phyloP scores from a whole-genome alignment of 2,113 vertebrate genomes.

The Tachycineta bicolor region DNA sequence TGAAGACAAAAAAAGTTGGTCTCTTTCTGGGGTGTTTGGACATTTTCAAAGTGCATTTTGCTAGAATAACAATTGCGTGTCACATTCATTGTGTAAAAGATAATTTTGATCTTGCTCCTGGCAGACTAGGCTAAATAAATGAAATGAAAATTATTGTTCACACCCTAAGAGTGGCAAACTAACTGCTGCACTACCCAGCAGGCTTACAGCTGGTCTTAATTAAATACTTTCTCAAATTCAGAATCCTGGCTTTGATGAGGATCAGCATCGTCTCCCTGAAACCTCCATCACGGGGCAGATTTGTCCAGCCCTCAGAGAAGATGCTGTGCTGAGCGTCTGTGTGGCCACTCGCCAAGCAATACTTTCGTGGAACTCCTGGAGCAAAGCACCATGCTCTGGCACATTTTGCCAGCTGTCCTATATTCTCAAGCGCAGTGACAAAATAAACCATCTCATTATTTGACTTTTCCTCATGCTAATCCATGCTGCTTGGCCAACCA shows the following conservation, averaged over 20 bases:
- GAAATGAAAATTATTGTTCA: neutral
- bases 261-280: neutral
- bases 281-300: neutral
- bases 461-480: neutral
- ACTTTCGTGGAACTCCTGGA: constrained; percentile 10
- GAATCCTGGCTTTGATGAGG: neutral
- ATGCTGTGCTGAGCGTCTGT: fast-evolving
- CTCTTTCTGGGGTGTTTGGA: neutral
- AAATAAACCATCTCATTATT: neutral
- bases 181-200: neutral
- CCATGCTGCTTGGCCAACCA: neutral
- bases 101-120: neutral
- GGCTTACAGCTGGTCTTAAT: neutral
- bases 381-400: neutral
- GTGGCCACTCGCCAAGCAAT: neutral
- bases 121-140: neutral
- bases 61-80: neutral
- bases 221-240: neutral
- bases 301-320: neutral
- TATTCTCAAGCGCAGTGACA: neutral
- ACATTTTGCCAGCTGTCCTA: neutral
- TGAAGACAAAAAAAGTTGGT: neutral
- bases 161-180: neutral
- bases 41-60: neutral
- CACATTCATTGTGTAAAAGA: neutral